Conservation (phyloP, 2,797 vertebrate species). For the Lutjanus argentimaculatus region DNA sequence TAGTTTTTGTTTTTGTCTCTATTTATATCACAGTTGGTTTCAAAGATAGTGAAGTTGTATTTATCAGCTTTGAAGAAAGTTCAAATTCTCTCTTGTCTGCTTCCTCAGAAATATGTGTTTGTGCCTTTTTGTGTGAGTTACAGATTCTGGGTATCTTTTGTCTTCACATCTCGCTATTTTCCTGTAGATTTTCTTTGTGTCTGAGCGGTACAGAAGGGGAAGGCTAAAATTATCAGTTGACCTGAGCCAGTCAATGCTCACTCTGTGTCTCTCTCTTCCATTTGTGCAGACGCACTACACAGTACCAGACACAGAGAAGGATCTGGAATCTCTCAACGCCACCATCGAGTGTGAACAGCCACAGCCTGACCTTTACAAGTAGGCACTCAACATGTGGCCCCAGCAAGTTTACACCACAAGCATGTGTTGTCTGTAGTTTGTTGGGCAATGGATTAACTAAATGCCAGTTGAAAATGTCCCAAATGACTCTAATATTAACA, state of each 20-base stretch:
- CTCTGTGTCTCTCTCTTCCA: constrained; percentile 29
- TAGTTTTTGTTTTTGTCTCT: background rate
- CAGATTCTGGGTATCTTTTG: background rate
- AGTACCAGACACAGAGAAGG: constrained; percentile 90
- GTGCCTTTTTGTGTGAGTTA: constrained; percentile 12
- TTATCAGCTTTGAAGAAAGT: constrained; percentile 14
- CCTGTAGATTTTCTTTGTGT: background rate
- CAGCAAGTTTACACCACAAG: constrained; percentile 63
- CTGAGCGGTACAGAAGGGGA: background rate
- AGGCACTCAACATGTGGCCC: constrained; percentile 75
- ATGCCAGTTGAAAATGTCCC: constrained; percentile 32
- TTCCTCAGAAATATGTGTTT: background rate
- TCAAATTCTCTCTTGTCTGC: background rate
- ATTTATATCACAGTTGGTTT: background rate
- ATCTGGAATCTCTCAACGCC: constrained; percentile 90
- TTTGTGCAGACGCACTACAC: constrained; percentile 92
- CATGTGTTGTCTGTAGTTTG: constrained; percentile 39
- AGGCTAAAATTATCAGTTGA: constrained; percentile 40
- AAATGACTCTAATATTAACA: constrained; percentile 29
- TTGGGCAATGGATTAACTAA: constrained; percentile 19
- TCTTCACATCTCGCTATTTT: background rate
- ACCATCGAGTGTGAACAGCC: constrained; percentile 98
- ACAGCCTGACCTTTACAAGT: constrained; percentile 99
- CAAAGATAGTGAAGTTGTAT: background rate
- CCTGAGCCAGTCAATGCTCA: constrained; percentile 31